Conservation (phyloP, 2,888 invertebrate species). For the Aricia artaxerxes region DNA sequence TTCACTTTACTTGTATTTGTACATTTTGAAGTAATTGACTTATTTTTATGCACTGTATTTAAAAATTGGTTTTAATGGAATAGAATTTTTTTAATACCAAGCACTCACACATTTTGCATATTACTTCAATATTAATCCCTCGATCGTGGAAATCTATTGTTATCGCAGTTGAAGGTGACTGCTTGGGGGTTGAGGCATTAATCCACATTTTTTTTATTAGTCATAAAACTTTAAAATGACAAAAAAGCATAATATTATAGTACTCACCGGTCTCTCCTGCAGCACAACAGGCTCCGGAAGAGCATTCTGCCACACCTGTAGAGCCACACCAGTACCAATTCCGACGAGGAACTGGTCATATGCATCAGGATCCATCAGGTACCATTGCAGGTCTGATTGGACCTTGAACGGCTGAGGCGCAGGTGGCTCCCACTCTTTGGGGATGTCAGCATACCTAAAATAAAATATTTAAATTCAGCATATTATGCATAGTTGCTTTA, state of each 20-base stretch:
- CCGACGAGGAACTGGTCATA: slow-evolving; percentile 97
- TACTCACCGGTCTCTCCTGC: slow-evolving; percentile 88
- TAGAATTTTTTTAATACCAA: too few species aligned
- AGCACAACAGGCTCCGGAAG: slow-evolving; percentile 90
- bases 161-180: too few species aligned
- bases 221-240: too few species aligned
- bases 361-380: slow-evolving; percentile 95
- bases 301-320: slow-evolving; percentile 94
- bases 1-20: neutral
- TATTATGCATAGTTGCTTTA: too few species aligned
- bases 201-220: too few species aligned
- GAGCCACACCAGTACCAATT: slow-evolving; percentile 88
- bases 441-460: slow-evolving; percentile 89
- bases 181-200: too few species aligned
- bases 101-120: too few species aligned
- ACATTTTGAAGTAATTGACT: too few species aligned
- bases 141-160: too few species aligned
- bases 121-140: too few species aligned
- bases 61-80: too few species aligned
- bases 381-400: slow-evolving; percentile 95
- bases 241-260: neutral
- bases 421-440: slow-evolving; percentile 96
- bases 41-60: too few species aligned
- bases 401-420: slow-evolving; percentile 93
- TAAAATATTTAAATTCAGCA: neutral